phyloP scores from a whole-genome alignment of 2,888 invertebrate species.

The Lasioglossum marginatum region DNA sequence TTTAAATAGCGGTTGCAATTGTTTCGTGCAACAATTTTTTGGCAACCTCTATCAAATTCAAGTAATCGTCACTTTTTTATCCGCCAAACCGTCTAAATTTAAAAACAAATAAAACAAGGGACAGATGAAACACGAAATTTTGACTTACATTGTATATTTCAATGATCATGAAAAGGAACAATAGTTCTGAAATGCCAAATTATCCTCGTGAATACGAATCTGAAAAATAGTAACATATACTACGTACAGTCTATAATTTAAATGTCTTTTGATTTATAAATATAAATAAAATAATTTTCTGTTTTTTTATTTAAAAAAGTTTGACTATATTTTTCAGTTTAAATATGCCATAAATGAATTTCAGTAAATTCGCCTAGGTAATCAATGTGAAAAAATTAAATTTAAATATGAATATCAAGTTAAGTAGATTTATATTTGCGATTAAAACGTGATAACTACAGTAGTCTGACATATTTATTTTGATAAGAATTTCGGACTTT shows the following conservation, averaged over 20 bases:
- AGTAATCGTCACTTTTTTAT: not conserved
- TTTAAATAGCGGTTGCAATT: conserved; percentile 41
- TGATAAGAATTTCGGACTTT: not conserved
- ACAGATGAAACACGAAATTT: conserved; percentile 4
- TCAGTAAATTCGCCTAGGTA: not conserved
- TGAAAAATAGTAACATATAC: conserved; percentile 38
- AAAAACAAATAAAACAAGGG: not conserved
- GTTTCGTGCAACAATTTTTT: conserved; percentile 22
- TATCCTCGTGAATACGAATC: conserved; percentile 50
- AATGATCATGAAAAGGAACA: conserved; percentile 2
- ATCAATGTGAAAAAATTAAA: not conserved
- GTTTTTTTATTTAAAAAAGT: not conserved
- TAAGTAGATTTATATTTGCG: not conserved
- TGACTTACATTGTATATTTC: conserved; percentile 23
- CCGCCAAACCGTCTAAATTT: not conserved
- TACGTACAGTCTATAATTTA: not conserved
- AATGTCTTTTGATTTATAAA: not conserved
- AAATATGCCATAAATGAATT: not conserved
- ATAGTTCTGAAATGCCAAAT: not conserved
- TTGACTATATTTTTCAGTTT: not conserved
- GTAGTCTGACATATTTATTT: not conserved
- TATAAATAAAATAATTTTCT: not conserved
- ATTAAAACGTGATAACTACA: not conserved
- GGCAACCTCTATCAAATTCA: not conserved
- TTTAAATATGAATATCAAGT: not conserved